phyloP scores from a whole-genome alignment of 2,113 vertebrate genomes.

The Oceanites oceanicus region DNA sequence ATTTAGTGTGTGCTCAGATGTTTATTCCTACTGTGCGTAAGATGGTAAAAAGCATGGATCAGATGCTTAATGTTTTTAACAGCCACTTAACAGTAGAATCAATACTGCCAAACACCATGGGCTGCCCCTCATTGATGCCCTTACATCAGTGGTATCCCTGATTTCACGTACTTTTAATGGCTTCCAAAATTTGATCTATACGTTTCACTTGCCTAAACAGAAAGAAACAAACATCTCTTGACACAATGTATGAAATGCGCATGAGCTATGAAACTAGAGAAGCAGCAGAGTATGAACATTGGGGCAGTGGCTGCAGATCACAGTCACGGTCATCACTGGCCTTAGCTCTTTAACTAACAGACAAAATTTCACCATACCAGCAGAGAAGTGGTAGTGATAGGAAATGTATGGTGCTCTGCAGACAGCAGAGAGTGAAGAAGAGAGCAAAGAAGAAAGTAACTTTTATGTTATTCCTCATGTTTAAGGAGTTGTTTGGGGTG shows the following conservation, averaged over 20 bases:
- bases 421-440: background rate
- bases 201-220: constrained; percentile 43
- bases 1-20: background rate
- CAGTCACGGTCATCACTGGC: background rate
- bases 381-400: background rate
- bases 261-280: background rate
- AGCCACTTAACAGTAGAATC: constrained; percentile 56
- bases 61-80: constrained; percentile 61
- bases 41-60: constrained; percentile 52
- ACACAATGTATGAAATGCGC: background rate
- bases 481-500: background rate
- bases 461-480: background rate
- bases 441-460: background rate
- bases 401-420: background rate
- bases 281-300: background rate
- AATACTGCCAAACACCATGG: constrained; percentile 19
- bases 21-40: constrained; percentile 39
- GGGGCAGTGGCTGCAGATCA: background rate
- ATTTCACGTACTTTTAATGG: constrained; percentile 56
- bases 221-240: constrained; percentile 37
- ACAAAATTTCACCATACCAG: constrained; percentile 3
- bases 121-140: constrained; percentile 48
- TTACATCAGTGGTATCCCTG: constrained; percentile 28
- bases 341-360: background rate
- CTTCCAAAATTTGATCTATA: constrained; percentile 59